These are phyloP conservation scores for Centropristis striata DNA, from an alignment of 2,113 vertebrate genomes.

Conservation along the genomic window DNA sequence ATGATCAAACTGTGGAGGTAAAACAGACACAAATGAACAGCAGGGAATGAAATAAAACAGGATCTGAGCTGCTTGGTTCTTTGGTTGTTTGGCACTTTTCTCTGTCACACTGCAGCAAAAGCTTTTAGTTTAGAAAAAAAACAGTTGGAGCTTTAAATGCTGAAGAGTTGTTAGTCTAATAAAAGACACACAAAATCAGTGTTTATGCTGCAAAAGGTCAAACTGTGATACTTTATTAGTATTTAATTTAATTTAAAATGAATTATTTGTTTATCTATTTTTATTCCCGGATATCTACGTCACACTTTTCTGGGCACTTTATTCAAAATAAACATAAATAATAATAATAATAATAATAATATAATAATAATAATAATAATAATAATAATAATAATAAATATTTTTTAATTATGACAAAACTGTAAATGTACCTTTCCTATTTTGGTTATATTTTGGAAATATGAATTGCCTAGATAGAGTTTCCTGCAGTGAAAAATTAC, in stretches of 20 bases:
- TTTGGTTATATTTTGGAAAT: neutral
- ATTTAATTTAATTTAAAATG: too few relatives aligned
- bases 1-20: constrained; percentile 66
- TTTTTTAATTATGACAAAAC: neutral
- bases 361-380: too few relatives aligned
- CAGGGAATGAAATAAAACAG: constrained; percentile 2
- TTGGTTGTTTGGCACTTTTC: neutral
- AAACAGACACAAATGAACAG: constrained; percentile 7
- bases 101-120: neutral
- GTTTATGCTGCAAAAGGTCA: neutral
- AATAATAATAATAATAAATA: too few relatives aligned
- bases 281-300: too few relatives aligned
- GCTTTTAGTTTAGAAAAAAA: neutral
- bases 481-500: neutral
- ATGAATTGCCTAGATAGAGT: neutral
- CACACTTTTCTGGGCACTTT: neutral
- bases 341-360: too few relatives aligned
- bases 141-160: neutral
- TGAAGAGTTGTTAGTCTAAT: neutral
- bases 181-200: neutral
- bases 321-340: too few relatives aligned
- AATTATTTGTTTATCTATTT: too few relatives aligned
- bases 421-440: neutral
- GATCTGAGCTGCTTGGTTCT: too few relatives aligned
- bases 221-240: neutral